Conservation (phyloP, 2,797 vertebrate genomes). For the Siniperca obscura region DNA sequence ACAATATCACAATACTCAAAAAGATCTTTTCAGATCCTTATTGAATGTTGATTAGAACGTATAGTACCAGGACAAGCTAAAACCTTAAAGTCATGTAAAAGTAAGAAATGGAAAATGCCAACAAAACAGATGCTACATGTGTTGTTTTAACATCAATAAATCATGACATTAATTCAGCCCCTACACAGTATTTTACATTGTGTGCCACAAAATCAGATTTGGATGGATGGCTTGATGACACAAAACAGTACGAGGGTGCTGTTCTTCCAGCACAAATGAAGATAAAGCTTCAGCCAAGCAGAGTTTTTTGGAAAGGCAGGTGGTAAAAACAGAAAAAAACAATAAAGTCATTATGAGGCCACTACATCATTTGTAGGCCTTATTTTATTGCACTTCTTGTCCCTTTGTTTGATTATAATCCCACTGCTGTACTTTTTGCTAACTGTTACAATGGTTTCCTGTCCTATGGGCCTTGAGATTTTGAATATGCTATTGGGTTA, state of each 20-base stretch:
- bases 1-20: slow-evolving; percentile 9
- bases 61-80: not conserved
- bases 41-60: not conserved
- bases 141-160: not conserved
- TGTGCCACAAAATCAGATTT: not conserved
- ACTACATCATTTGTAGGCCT: not conserved
- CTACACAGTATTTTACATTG: not conserved
- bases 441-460: not conserved
- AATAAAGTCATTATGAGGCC: not conserved
- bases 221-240: not conserved
- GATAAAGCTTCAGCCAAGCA: not conserved
- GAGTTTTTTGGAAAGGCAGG: not conserved
- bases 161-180: not conserved
- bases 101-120: not conserved
- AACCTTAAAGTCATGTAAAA: not conserved
- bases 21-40: not conserved
- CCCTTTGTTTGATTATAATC: not conserved
- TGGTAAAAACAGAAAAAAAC: not conserved
- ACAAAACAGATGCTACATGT: not conserved
- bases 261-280: not conserved
- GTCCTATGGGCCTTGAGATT: not conserved
- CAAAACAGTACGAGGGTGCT: not conserved
- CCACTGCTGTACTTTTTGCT: not conserved
- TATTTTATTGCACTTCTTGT: not conserved
- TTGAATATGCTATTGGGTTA: not conserved